phyloP scores from a whole-genome alignment of 2,888 invertebrate genomes.

The Orthosia gracilis region DNA sequence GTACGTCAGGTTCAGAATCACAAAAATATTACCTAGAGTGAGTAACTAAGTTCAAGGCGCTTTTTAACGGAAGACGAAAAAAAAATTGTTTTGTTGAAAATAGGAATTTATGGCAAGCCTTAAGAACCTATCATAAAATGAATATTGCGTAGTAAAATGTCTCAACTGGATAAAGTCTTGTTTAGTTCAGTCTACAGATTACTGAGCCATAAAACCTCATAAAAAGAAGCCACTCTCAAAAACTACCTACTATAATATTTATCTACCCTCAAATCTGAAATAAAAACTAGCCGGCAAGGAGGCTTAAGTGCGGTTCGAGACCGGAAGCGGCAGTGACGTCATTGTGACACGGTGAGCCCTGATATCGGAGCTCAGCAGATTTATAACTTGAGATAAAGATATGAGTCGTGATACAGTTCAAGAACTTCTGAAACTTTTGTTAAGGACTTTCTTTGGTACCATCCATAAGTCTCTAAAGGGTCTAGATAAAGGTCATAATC shows the following conservation, averaged over 20 bases:
- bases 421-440: conserved; percentile 5
- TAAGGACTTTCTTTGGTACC: background rate
- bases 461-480: background rate
- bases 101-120: background rate
- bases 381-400: conserved; percentile 57
- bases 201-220: conserved; percentile 21
- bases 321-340: conserved; percentile 54
- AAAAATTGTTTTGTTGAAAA: background rate
- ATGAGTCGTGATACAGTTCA: conserved; percentile 31
- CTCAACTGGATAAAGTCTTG: background rate
- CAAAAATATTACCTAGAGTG: background rate
- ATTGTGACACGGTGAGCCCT: conserved; percentile 40
- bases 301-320: conserved; percentile 46
- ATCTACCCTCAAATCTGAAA: conserved; percentile 60
- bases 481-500: background rate
- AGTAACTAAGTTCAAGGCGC: background rate
- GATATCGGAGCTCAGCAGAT: conserved; percentile 57
- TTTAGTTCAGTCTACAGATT: conserved; percentile 13
- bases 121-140: background rate
- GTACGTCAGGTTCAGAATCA: conserved; percentile 9
- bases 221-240: conserved; percentile 17
- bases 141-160: background rate
- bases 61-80: background rate
- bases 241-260: conserved; percentile 37
- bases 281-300: conserved; percentile 57